phyloP scores from a whole-genome alignment of 2,113 vertebrate genomes.

The Acrocephalus arundinaceus region DNA sequence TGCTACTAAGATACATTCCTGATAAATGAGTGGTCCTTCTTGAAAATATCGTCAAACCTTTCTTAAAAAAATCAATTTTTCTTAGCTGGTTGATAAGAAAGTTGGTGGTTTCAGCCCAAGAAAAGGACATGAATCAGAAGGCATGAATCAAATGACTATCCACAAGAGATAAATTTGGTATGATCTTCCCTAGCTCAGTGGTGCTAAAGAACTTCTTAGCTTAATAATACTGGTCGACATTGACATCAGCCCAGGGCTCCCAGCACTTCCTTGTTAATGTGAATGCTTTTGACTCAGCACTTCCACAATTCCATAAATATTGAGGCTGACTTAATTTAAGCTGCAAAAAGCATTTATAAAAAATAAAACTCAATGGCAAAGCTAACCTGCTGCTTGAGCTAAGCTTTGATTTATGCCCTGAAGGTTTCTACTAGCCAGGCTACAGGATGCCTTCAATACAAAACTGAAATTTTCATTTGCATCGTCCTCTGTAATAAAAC shows the following conservation, averaged over 20 bases:
- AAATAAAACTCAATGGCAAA: slow-evolving; percentile 30
- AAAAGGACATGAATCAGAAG: slow-evolving; percentile 50
- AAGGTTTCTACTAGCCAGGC: background rate
- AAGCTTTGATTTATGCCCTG: slow-evolving; percentile 28
- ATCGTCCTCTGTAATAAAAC: background rate
- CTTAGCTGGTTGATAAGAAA: slow-evolving; percentile 25
- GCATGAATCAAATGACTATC: slow-evolving; percentile 45
- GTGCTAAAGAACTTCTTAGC: slow-evolving; percentile 62
- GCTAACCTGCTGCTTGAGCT: slow-evolving; percentile 4
- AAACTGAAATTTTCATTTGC: slow-evolving; percentile 1
- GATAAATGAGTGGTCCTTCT: background rate
- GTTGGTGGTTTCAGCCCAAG: slow-evolving; percentile 27
- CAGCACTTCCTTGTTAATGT: slow-evolving; percentile 61
- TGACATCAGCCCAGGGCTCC: slow-evolving; percentile 67
- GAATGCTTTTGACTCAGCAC: slow-evolving; percentile 69
- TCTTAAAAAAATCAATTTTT: slow-evolving; percentile 22
- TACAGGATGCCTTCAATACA: background rate
- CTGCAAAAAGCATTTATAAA: slow-evolving; percentile 65
- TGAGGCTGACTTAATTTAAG: slow-evolving; percentile 66
- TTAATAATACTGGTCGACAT: slow-evolving; percentile 42
- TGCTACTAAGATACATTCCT: background rate
- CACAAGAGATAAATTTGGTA: slow-evolving; percentile 50
- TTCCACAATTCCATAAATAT: slow-evolving; percentile 61
- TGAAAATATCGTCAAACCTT: background rate
- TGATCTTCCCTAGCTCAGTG: slow-evolving; percentile 16